Base-by-base conservation (phyloP, 2,888 invertebrate genomes). In the Julus scandinavius region DNA sequence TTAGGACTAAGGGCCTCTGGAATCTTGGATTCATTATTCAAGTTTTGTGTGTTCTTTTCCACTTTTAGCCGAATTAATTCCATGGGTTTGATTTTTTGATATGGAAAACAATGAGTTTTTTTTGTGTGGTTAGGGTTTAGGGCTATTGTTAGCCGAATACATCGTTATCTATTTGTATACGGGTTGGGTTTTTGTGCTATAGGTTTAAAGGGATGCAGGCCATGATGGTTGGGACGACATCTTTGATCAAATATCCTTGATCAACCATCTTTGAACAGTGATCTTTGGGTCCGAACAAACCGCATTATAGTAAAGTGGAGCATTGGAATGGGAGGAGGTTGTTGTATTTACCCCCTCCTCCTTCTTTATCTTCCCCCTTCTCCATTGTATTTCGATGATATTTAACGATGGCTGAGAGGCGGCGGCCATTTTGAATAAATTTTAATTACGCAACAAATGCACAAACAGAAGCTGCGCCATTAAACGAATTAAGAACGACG, bases 391-490 rank as follows among this genome's bases (percentile, higher is more conserved):
- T 15, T 15, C 54, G 54, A 54, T 54, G 6, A 54, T 54, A 54
- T 54, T 9, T 54, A 54, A 54, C 54, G 54, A 54, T 54, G 54
- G 13, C 80, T 29, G 13, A 38, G 29, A 54, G 29, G 38, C 63
- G 17, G 38, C 80, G 80, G 80, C 80, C 80, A 80, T 80, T 80
- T 80, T 80, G 80, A 80, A 80, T 80, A 80, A 29, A 80, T 80
- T 80, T 80, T 38, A 80, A 80, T 80, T 80, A 80, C 13, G 80
- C 80, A 38, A 38, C 38, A 20, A 80, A 80, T 11, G 80, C 80
- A 20, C 80, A 20, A 80, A 80, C 80, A 20, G 80, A 80, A 80
- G 80, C 80, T 38, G 80, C 80, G 29, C 29, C 80, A 80, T 80
- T 80, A 80, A 80, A 29, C 80, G 80, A 80, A 80, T 80, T 80